Evolutionary conservation across 1,140 invertebrate species (phyloP).

Genomic region (Zaprionus nigranus): DNA sequence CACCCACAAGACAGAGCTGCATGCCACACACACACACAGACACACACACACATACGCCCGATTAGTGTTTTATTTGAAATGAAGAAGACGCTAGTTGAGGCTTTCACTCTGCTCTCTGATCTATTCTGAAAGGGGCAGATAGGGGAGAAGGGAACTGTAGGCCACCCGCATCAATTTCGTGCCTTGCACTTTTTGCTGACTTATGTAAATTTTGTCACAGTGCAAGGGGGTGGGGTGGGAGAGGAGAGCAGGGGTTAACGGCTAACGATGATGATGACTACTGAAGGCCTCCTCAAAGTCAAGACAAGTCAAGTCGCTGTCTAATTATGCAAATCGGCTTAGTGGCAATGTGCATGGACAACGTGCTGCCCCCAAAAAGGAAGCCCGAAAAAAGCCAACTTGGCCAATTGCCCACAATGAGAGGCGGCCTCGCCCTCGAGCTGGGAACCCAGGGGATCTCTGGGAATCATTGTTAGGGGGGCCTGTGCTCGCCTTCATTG

Average conservation of each 20-base stretch:
- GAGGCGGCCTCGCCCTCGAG: conserved; percentile 13
- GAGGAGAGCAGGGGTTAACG: background rate
- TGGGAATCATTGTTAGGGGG: too few relatives aligned
- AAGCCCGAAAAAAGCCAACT: conserved; percentile 30
- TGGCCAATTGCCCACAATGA: conserved; percentile 10
- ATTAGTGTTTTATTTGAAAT: conserved; percentile 16
- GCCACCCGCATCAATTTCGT: conserved; percentile 53
- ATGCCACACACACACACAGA: background rate
- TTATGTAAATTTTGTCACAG: conserved; percentile 52
- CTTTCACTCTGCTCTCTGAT: conserved; percentile 40
- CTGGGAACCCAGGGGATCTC: too few relatives aligned
- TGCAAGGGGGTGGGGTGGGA: background rate
- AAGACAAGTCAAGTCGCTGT: conserved; percentile 26
- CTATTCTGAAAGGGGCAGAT: background rate
- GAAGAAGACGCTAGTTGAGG: conserved; percentile 35
- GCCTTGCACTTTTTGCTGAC: conserved; percentile 58
- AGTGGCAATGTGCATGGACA: conserved; percentile 22
- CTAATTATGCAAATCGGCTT: conserved; percentile 71
- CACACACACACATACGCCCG: conserved; percentile 38
- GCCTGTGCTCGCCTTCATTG: conserved; percentile 30
- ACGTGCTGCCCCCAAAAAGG: conserved; percentile 28
- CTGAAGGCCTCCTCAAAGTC: background rate
- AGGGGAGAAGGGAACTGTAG: conserved; percentile 1
- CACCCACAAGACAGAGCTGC: background rate
- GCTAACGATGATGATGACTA: conserved; percentile 6